Conservation (phyloP, 2,888 invertebrate species). For the Watsonalla cultraria region DNA sequence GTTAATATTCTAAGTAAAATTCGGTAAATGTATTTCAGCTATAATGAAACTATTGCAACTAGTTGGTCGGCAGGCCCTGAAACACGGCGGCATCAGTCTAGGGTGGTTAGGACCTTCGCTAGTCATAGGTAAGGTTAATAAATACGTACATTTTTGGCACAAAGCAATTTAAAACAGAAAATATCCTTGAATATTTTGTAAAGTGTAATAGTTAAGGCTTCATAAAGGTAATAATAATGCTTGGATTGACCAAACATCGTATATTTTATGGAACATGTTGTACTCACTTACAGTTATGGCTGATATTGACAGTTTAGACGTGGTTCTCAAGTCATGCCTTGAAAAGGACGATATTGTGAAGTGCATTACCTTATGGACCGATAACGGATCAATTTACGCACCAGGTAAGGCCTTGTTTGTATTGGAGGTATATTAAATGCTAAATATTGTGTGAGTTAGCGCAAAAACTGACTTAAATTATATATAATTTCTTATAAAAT, state of each 20-base stretch:
- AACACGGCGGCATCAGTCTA: constrained; percentile 25
- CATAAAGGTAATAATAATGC: background rate
- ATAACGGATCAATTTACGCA: constrained; percentile 35
- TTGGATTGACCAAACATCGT: no score
- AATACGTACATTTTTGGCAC: no score
- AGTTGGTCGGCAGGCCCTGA: constrained; percentile 23
- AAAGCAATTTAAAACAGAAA: no score
- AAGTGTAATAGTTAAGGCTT: no score
- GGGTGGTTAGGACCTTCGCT: constrained; percentile 3
- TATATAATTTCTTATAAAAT: no score
- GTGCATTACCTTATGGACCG: constrained; percentile 10
- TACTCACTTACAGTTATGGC: constrained; percentile 20
- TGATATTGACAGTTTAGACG: constrained; percentile 32
- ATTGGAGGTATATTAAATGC: no score
- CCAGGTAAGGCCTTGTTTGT: constrained; percentile 23
- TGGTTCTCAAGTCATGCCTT: constrained; percentile 31
- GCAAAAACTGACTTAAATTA: no score
- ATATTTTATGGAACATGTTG: background rate
- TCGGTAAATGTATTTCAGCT: no score
- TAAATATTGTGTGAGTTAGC: no score
- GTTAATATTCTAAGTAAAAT: no score
- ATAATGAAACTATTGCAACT: no score
- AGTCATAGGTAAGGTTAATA: constrained; percentile 9
- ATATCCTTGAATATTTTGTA: no score
- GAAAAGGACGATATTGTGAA: constrained; percentile 34